phyloP scores from a whole-genome alignment of 2,888 invertebrate genomes.

The Mylabris sibirica region DNA sequence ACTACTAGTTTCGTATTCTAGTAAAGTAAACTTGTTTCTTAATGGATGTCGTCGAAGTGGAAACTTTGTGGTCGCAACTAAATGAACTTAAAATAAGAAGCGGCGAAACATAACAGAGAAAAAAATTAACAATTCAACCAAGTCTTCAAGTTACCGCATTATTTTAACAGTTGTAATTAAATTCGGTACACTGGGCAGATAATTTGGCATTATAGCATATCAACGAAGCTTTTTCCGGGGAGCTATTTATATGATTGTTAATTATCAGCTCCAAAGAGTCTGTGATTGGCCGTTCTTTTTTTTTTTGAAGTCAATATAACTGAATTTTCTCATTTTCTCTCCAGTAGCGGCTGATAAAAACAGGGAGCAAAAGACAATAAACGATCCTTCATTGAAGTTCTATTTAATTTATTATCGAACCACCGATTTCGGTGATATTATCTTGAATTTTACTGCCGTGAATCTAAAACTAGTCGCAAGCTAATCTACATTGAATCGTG shows the following conservation, averaged over 20 bases:
- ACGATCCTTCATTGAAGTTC: neutral
- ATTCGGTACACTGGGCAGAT: too few species aligned
- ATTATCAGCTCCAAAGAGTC: too few species aligned
- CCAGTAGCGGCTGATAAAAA: neutral
- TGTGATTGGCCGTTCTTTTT: too few species aligned
- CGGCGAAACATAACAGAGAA: neutral
- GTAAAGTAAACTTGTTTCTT: constrained; percentile 6
- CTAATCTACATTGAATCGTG: neutral
- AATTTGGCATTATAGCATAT: too few species aligned
- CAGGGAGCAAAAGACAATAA: neutral
- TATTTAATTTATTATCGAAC: neutral
- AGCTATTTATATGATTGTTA: too few species aligned
- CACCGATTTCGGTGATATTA: neutral
- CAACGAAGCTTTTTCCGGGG: too few species aligned
- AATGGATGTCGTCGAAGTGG: constrained; percentile 5
- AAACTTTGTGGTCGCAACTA: neutral
- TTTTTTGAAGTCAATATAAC: neutral
- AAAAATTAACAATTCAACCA: neutral
- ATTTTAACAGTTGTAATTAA: too few species aligned
- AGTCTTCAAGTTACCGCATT: too few species aligned
- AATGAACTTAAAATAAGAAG: neutral
- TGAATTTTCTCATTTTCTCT: neutral
- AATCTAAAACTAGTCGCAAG: neutral
- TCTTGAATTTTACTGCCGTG: neutral
- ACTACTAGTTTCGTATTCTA: constrained; percentile 5